Evolutionary conservation across 2,113 vertebrate species (phyloP).

Genomic region (Cololabis saira): DNA sequence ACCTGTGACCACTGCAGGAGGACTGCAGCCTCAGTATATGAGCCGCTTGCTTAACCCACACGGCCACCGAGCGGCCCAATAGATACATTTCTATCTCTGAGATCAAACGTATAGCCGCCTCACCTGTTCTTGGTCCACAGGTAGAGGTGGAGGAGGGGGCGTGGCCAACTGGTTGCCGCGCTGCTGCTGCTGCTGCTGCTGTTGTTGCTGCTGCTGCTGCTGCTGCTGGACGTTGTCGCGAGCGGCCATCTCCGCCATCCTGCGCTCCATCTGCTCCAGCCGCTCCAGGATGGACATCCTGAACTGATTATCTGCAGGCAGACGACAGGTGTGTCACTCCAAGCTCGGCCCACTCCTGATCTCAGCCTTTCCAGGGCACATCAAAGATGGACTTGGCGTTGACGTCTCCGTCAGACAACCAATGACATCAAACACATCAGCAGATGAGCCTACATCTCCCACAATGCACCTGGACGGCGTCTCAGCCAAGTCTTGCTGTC

Average conservation of each 20-base stretch:
- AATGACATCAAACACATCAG: neutral
- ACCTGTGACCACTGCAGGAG: too few relatives aligned
- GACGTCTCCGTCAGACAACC: neutral
- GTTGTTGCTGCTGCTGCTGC: too few relatives aligned
- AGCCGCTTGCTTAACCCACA: too few relatives aligned
- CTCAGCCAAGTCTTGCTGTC: too few relatives aligned
- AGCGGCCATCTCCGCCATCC: slow-evolving; percentile 69
- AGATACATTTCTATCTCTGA: too few relatives aligned
- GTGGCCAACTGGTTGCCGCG: slow-evolving; percentile 48
- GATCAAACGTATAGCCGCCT: slow-evolving; percentile 8
- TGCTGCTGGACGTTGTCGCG: slow-evolving; percentile 17
- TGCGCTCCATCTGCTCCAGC: slow-evolving; percentile 75
- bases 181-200: slow-evolving; percentile 15
- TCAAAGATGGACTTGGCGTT: neutral
- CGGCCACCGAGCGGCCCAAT: too few relatives aligned
- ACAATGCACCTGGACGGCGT: slow-evolving; percentile 10
- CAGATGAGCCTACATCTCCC: slow-evolving; percentile 12
- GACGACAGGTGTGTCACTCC: neutral
- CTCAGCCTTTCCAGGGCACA: too few relatives aligned
- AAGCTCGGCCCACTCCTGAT: neutral
- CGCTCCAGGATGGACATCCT: slow-evolving; percentile 77
- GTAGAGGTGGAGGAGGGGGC: slow-evolving; percentile 45
- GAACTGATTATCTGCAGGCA: slow-evolving; percentile 73
- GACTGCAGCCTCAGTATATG: too few relatives aligned
- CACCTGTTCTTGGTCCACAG: slow-evolving; percentile 65